Base-by-base conservation (phyloP, 2,797 vertebrate species). In the Microctenopoma stevenorrisi region DNA sequence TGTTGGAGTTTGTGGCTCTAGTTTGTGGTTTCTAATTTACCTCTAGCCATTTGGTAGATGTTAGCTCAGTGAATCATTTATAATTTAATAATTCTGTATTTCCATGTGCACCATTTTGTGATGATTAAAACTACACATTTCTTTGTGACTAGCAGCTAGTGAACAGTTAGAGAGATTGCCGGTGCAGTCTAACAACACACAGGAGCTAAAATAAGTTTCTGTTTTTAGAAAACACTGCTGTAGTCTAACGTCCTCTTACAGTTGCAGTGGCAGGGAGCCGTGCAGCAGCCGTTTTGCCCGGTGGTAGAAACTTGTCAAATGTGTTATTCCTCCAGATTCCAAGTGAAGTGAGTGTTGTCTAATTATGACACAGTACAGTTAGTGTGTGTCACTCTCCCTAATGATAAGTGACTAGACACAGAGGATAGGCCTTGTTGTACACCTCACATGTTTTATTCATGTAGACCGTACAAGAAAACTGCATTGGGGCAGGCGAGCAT, bases 401-500 rank as follows among this genome's bases (percentile, higher is more conserved):
- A 88, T 90, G 86, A 86, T 82, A 91, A 92, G 86, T 91, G 91
- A 92, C 87, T 91, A 85, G 78, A 75, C 79, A 78, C 83, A 75
- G 89, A 82, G 85, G 73, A 88, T 73, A 72, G 77, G 77, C 67
- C 82, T 68, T 74, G 84, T 90, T 54, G 50, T 78, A 85, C 86
- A 86, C 58, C 67, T 72, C 43, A 16, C 72, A 86, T 91, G 77
- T 80, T 80, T 91, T 93, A 93, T 91, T 93, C 78, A 92, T 91
- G 81, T 47, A 3, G 22, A 44, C 74, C 62, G 54, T 79, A 91
- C 82, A 89, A 86, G 79, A 82, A 88, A 91, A 88, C 85, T 87
- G 86, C 87, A 90, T 84, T 43, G 82, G 65, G 67, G 71, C 42
- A 76, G 68, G 75, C 42, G 0, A 63, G 68, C 16, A 7, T 10